These are phyloP conservation scores for Callipepla squamata DNA, from an alignment of 2,113 vertebrate genomes.

Conservation along the genomic window DNA sequence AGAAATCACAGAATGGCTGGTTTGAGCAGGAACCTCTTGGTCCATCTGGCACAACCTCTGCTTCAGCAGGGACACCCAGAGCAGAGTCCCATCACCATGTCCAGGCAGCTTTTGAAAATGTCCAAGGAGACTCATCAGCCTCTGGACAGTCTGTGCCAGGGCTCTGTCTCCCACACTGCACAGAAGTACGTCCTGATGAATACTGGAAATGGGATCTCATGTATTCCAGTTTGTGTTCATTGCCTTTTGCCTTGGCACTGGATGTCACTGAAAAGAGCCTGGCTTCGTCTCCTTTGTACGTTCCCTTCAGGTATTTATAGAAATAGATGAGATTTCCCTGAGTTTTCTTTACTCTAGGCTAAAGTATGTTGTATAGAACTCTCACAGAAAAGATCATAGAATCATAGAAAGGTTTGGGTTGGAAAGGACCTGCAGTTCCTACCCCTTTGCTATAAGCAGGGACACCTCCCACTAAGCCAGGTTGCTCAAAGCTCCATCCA, in stretches of 20 bases:
- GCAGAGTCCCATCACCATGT: not conserved
- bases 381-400: not conserved
- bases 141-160: not conserved
- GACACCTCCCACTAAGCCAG: too few relatives aligned
- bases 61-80: not conserved
- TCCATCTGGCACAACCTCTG: not conserved
- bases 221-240: not conserved
- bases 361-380: not conserved
- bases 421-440: too few relatives aligned
- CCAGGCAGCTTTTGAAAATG: not conserved
- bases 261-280: not conserved
- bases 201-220: not conserved
- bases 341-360: not conserved
- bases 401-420: too few relatives aligned
- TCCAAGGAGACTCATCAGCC: not conserved
- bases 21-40: not conserved
- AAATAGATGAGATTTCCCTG: not conserved
- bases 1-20: not conserved
- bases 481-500: too few relatives aligned
- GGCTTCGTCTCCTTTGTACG: not conserved
- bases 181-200: not conserved
- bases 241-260: not conserved
- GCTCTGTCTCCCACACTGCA: not conserved
- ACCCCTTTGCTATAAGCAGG: too few relatives aligned
- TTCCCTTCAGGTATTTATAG: not conserved